Base-by-base conservation (phyloP, 2,797 vertebrate genomes). In the Xenentodon cancila region DNA sequence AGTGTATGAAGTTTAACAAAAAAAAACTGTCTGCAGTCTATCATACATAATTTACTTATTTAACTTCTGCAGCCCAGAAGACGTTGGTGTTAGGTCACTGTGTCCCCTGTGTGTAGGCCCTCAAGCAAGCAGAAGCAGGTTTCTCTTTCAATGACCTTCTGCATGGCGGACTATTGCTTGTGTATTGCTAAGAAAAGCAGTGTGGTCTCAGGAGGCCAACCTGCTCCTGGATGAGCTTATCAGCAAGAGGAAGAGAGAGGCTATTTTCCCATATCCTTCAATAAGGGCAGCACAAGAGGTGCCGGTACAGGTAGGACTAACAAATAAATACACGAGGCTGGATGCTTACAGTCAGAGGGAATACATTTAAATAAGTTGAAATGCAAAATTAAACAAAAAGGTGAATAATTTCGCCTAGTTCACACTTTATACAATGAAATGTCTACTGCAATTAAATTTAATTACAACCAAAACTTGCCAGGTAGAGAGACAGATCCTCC, bases 151-250 rank as follows among this genome's bases (percentile, higher is more conserved):
- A 53, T 90, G 88, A 89, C 90, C 88, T 90, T 92, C 85, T 75
- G 58, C 70, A 34, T 76, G 64, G 72, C 68, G 65, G 69, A 49
- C 58, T 53, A 58, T 49, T 48, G 68, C 82, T 82, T 46, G 54
- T 72, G 80, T 74, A 80, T 62, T 73, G 75, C 73, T 66, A 70
- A 76, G 79, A 64, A 59, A 81, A 73, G 79, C 80, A 53, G 83
- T 22, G 49, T 25, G 73, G 80, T 92, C 91, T 89, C 92, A 18
- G 68, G 91, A 82, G 92, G 84, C 68, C 64, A n/a, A 77, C 64
- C 70, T 73, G 75, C 5, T 59, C 73, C 68, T 60, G 65, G 80
- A 79, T 80, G 82, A 79, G 87, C 87, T 91, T 88, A 90, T 92
- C 89, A 85, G 82, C 82, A 71, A 79, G 73, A 34, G 22, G 59